These are phyloP conservation scores for Agrilus planipennis DNA, from an alignment of 1,140 invertebrate genomes.

Conservation along the genomic window DNA sequence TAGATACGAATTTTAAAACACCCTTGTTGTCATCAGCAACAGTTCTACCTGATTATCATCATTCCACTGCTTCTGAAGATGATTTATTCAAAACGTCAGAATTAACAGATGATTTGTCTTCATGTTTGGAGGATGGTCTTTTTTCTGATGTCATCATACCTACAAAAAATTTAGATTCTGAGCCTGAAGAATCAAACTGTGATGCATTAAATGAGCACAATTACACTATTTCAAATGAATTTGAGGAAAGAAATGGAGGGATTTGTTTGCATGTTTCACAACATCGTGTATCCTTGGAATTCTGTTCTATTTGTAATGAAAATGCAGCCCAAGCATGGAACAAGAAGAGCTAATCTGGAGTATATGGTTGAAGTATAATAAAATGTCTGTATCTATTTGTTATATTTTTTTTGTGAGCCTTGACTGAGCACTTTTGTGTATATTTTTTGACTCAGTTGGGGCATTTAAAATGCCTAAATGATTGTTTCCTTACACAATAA, in stretches of 20 bases:
- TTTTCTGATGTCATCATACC: not conserved
- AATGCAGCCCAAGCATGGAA: conserved; percentile 24
- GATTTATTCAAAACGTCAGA: conserved; percentile 3
- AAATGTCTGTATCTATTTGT: conserved; percentile 12
- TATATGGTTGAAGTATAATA: conserved; percentile 5
- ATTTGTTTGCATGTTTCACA: conserved; percentile 43
- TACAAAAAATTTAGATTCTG: not conserved
- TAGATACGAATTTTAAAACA: too few relatives aligned
- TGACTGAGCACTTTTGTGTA: conserved; percentile 4
- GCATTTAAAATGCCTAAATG: conserved; percentile 3
- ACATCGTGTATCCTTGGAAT: conserved; percentile 41
- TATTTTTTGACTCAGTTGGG: not conserved
- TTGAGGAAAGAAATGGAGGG: conserved; percentile 27
- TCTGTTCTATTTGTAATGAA: conserved; percentile 37
- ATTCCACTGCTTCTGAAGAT: conserved; percentile 9
- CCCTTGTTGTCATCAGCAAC: too few relatives aligned
- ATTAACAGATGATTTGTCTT: not conserved
- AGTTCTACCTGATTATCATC: too few relatives aligned
- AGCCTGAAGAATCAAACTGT: not conserved
- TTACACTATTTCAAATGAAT: conserved; percentile 13
- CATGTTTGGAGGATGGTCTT: conserved; percentile 1
- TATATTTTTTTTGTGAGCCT: conserved; percentile 5
- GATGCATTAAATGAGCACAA: conserved; percentile 18
- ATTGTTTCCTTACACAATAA: conserved; percentile 12
- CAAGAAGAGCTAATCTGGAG: conserved; percentile 2